Percentiles rank a stretch among this genome's conserved stretches.
Conservation (phyloP, 2,888 invertebrate species). For the Marronus borbonicus region DNA sequence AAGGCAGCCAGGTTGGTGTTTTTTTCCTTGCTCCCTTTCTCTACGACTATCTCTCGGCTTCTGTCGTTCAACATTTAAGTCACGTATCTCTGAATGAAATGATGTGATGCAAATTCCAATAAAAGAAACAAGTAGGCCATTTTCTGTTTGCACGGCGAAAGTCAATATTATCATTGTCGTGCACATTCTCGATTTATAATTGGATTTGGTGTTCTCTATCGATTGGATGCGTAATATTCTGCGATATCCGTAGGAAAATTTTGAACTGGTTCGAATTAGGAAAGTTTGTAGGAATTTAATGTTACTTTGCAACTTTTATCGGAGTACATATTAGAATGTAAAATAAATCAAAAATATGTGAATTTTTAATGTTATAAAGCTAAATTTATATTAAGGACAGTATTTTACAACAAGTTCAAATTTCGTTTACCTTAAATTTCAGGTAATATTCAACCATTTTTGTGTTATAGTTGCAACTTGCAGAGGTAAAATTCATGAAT, state of each 20-base stretch:
- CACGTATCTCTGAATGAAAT: constrained; percentile 40
- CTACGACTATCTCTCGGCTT: constrained; percentile 33
- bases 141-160: constrained; percentile 39
- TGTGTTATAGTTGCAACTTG: too few relatives aligned
- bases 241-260: background rate
- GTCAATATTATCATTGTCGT: constrained; percentile 35
- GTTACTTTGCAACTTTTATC: too few relatives aligned
- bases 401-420: too few relatives aligned
- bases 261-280: too few relatives aligned
- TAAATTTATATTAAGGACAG: too few relatives aligned
- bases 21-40: constrained; percentile 44
- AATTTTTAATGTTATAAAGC: too few relatives aligned
- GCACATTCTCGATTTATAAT: constrained; percentile 32
- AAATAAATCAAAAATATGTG: too few relatives aligned
- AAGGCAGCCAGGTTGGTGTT: constrained; percentile 25
- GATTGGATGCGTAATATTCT: constrained; percentile 8
- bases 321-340: too few relatives aligned
- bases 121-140: constrained; percentile 46
- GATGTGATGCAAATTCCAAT: constrained; percentile 47
- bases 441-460: too few relatives aligned
- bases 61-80: constrained; percentile 34
- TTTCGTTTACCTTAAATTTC: too few relatives aligned
- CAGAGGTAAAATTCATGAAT: too few relatives aligned
- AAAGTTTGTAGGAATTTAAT: too few relatives aligned
- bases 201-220: constrained; percentile 18